Conservation (phyloP, 2,113 vertebrate genomes). For the Phalacrocorax pelagicus region DNA sequence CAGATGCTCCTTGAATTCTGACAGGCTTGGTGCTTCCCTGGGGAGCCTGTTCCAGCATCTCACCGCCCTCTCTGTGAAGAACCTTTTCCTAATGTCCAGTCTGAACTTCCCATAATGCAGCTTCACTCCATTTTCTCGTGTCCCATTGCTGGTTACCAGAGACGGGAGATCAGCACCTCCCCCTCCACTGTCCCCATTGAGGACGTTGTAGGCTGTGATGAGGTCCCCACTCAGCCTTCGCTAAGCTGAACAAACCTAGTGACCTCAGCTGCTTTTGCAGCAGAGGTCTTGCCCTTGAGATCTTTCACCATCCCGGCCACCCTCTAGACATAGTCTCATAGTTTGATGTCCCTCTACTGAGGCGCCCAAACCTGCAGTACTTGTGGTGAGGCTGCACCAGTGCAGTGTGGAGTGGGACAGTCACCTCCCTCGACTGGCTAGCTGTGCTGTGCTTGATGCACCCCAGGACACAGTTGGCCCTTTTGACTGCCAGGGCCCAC, state of each 20-base stretch:
- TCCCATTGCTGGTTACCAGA: neutral
- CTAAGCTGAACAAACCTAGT: too few species aligned
- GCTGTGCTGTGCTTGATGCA: neutral
- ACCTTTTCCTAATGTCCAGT: neutral
- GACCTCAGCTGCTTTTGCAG: too few species aligned
- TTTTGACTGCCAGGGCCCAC: neutral
- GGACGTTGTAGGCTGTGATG: neutral
- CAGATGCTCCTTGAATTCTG: neutral
- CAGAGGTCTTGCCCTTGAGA: neutral
- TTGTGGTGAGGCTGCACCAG: neutral
- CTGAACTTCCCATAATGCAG: neutral
- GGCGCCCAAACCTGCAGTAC: neutral
- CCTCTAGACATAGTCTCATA: neutral
- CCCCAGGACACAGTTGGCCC: neutral
- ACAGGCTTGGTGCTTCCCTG: neutral
- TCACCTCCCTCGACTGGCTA: fast-evolving
- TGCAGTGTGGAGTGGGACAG: neutral
- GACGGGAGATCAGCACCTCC: neutral
- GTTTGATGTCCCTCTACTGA: neutral
- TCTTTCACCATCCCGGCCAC: neutral
- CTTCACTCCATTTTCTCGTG: neutral
- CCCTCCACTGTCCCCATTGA: neutral
- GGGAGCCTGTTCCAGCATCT: neutral
- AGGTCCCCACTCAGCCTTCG: too few species aligned
- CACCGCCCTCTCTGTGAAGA: neutral